Percentiles rank a stretch among this genome's conserved stretches.
These are phyloP conservation scores for Nyctibius bracteatus DNA, from an alignment of 2,113 vertebrate genomes.

Conservation along the genomic window DNA sequence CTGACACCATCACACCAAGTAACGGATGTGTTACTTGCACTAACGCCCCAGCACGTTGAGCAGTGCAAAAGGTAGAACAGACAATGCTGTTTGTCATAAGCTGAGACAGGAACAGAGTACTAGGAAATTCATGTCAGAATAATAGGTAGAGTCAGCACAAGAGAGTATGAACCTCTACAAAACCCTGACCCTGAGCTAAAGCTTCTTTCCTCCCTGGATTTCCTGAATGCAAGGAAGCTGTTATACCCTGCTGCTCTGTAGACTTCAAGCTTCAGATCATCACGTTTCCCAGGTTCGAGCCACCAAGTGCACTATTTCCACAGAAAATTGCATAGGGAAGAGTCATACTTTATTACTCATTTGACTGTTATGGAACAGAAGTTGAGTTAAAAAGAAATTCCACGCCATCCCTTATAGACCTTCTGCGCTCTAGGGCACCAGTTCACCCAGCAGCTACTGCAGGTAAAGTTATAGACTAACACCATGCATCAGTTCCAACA, in stretches of 20 bases:
- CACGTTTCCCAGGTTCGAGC: not conserved
- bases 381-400: not conserved
- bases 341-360: not conserved
- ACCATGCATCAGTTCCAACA: not conserved
- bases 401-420: not conserved
- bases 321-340: not conserved
- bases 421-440: not conserved
- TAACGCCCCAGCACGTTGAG: not conserved
- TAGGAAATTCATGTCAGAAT: conserved; percentile 20
- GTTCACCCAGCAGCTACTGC: not conserved
- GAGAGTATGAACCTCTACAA: not conserved
- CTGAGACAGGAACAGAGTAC: not conserved
- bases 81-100: not conserved
- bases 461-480: not conserved
- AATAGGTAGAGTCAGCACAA: conserved; percentile 26
- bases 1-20: not conserved
- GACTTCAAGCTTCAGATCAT: not conserved
- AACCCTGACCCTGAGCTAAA: conserved; percentile 32
- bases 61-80: not conserved
- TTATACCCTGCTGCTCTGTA: not conserved
- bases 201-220: conserved; percentile 12
- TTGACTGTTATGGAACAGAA: not conserved
- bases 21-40: not conserved
- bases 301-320: not conserved
- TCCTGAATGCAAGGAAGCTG: not conserved